A percentile compares a stretch with the other conserved stretches of the same genome.
These are phyloP conservation scores for Horisme vitalbata DNA, from an alignment of 2,888 invertebrate genomes.

Conservation along the genomic window DNA sequence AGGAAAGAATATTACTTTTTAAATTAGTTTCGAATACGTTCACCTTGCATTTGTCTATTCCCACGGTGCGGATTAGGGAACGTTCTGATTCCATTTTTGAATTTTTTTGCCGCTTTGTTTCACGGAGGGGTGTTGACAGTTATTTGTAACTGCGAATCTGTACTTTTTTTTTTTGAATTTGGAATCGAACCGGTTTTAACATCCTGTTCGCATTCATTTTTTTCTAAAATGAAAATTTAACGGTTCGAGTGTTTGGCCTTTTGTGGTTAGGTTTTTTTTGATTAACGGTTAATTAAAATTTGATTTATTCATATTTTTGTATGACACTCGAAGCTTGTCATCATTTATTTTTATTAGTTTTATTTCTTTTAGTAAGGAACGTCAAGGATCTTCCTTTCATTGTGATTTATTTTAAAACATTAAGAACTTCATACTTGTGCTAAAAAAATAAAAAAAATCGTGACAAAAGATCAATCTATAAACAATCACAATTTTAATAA, in stretches of 20 bases:
- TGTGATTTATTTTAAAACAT: too few species aligned
- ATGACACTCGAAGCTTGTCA: slow-evolving; percentile 48
- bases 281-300: slow-evolving; percentile 76
- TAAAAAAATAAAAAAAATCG: too few species aligned
- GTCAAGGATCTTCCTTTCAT: too few species aligned
- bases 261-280: slow-evolving; percentile 72
- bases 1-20: slow-evolving; percentile 79
- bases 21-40: slow-evolving; percentile 80
- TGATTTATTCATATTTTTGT: slow-evolving; percentile 74
- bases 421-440: too few species aligned
- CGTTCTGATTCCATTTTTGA: slow-evolving; percentile 69
- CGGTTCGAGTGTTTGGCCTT: slow-evolving; percentile 70
- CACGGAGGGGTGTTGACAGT: slow-evolving; percentile 82
- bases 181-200: slow-evolving; percentile 73
- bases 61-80: slow-evolving; percentile 78
- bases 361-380: too few species aligned
- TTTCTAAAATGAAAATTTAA: slow-evolving; percentile 71
- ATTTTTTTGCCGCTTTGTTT: slow-evolving; percentile 75
- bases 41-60: slow-evolving; percentile 78
- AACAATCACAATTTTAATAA: too few species aligned
- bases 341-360: slow-evolving; percentile 27
- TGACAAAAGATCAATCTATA: too few species aligned
- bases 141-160: slow-evolving; percentile 78
- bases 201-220: slow-evolving; percentile 73
- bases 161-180: slow-evolving; percentile 68